Evolutionary conservation across 1,140 invertebrate genomes (phyloP).

Genomic region (Bombus breviceps): DNA sequence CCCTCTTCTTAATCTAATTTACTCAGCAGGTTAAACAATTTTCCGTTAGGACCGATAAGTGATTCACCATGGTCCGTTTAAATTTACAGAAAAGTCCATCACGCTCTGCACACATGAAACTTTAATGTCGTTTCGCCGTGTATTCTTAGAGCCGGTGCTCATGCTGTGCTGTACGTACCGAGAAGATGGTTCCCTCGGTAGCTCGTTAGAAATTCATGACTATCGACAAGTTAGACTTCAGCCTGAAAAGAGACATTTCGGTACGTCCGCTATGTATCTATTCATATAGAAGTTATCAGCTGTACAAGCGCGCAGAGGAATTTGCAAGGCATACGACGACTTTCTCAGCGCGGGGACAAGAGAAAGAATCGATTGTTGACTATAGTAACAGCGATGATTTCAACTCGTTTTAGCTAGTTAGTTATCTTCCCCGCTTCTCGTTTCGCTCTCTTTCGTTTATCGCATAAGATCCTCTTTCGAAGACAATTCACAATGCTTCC

Average conservation of each 20-base stretch:
- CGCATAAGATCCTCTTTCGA: background rate
- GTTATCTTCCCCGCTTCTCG: background rate
- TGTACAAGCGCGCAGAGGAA: background rate
- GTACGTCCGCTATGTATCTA: background rate
- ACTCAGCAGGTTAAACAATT: conserved; percentile 26
- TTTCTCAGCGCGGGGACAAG: background rate
- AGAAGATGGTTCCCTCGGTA: background rate
- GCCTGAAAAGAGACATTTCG: conserved; percentile 1
- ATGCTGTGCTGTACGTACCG: background rate
- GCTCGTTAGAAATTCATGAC: conserved; percentile 44
- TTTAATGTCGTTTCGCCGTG: conserved; percentile 19
- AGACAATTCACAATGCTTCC: conserved; percentile 12
- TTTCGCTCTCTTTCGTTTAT: conserved; percentile 6
- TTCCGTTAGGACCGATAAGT: conserved; percentile 13
- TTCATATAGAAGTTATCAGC: conserved; percentile 2
- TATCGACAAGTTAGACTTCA: conserved; percentile 24
- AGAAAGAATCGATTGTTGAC: background rate
- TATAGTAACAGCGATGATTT: background rate
- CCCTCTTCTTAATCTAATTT: conserved; percentile 25
- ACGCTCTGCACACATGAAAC: conserved; percentile 33
- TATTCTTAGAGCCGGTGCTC: conserved; percentile 1
- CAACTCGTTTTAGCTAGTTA: conserved; percentile 10
- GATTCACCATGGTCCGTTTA: conserved; percentile 36
- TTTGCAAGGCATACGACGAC: background rate
- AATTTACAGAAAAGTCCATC: conserved; percentile 48